Conservation (phyloP, 1,140 invertebrate species). For the Calephelis virginiensis region DNA sequence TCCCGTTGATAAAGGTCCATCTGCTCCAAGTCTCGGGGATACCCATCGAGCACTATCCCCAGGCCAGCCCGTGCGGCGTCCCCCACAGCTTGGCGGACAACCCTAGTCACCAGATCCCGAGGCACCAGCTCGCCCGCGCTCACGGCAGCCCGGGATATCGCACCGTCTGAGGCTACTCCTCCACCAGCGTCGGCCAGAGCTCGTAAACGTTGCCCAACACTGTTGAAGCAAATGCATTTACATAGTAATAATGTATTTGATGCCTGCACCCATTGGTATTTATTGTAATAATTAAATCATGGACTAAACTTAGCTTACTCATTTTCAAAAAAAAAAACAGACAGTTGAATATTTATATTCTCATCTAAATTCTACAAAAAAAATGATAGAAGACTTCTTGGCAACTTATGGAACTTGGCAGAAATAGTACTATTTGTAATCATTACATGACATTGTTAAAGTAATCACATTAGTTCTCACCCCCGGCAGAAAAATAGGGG, state of each 20-base stretch:
- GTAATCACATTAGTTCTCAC: too few relatives aligned
- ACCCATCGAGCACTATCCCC: constrained; percentile 94
- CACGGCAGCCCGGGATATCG: constrained; percentile 81
- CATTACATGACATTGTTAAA: too few relatives aligned
- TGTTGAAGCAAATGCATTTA: constrained; percentile 40
- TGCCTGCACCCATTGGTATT: too few relatives aligned
- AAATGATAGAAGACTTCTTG: too few relatives aligned
- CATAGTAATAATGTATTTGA: background rate
- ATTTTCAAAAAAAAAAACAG: too few relatives aligned
- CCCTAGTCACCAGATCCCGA: constrained; percentile 81
- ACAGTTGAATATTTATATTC: too few relatives aligned
- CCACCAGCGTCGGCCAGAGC: constrained; percentile 81
- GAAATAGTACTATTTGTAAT: too few relatives aligned
- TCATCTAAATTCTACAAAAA: too few relatives aligned
- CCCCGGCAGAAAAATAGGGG: too few relatives aligned
- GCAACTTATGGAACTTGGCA: too few relatives aligned
- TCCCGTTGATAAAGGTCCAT: constrained; percentile 90
- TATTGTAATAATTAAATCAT: too few relatives aligned
- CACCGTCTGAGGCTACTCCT: constrained; percentile 78
- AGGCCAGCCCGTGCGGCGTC: constrained; percentile 51
- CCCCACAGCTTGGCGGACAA: constrained; percentile 81
- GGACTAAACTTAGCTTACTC: too few relatives aligned
- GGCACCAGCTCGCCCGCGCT: constrained; percentile 90
- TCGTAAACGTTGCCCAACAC: constrained; percentile 85
- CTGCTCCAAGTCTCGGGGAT: constrained; percentile 92